Conservation (phyloP, 92 coral and sea anemone genomes). For the Galaxea fascicularis region DNA sequence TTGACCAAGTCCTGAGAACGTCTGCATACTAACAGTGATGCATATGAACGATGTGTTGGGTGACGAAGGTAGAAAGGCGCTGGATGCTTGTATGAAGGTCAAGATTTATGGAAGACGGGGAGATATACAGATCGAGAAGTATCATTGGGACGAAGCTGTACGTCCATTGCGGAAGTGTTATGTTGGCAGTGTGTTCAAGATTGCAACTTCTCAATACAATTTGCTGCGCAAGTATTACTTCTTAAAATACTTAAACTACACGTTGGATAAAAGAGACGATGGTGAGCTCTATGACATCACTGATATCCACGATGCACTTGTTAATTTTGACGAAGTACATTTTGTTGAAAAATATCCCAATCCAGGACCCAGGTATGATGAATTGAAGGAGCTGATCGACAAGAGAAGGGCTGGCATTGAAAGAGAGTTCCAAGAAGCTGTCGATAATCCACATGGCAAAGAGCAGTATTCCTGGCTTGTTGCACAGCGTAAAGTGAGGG, state of each 20-base stretch:
- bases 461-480: background rate
- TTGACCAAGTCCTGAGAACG: too few species aligned
- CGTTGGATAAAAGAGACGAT: background rate
- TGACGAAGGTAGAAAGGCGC: constrained; percentile 11
- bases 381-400: background rate
- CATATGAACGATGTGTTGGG: background rate
- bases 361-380: background rate
- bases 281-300: background rate
- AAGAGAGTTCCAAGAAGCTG: background rate
- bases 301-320: background rate
- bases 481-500: constrained; percentile 21
- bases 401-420: background rate
- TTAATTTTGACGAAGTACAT: background rate
- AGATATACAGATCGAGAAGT: background rate
- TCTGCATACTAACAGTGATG: too few species aligned
- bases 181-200: background rate
- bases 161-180: background rate
- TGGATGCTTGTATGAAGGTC: constrained; percentile 26
- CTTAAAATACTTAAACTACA: background rate
- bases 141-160: background rate
- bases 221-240: background rate
- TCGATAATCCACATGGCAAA: background rate
- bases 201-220: too few species aligned
- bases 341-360: background rate
- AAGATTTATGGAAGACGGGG: background rate